Evolutionary conservation across 2,113 vertebrate species (phyloP).

Genomic region (Engraulis encrasicolus): DNA sequence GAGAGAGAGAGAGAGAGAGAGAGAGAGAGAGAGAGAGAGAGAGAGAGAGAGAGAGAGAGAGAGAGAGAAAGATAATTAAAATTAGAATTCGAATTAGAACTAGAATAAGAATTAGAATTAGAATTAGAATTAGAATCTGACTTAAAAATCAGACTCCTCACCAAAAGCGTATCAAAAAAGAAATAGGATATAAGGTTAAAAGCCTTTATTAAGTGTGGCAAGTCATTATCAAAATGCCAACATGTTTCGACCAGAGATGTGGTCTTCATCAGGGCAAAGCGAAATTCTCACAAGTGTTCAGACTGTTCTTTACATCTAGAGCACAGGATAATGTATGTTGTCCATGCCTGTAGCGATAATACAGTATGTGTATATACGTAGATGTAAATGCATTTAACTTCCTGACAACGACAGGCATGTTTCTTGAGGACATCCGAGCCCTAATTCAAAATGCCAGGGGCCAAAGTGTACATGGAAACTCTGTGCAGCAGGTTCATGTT

Average conservation of each 20-base stretch:
- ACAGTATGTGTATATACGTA: too few relatives aligned
- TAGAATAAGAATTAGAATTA: too few relatives aligned
- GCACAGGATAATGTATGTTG: too few relatives aligned
- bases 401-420: neutral
- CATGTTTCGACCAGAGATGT: too few relatives aligned
- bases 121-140: too few relatives aligned
- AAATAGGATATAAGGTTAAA: neutral
- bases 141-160: too few relatives aligned
- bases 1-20: neutral
- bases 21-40: neutral
- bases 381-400: neutral
- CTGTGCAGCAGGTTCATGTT: neutral
- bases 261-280: too few relatives aligned
- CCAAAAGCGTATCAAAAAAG: too few relatives aligned
- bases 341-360: too few relatives aligned
- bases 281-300: neutral
- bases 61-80: constrained; percentile 14
- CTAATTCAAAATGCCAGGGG: neutral
- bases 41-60: neutral
- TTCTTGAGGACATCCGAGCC: neutral
- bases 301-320: neutral
- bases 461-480: neutral
- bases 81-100: too few relatives aligned
- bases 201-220: neutral
- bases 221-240: too few relatives aligned